Evolutionary conservation across 2,888 invertebrate species (phyloP), one percentile per base, ranked within the genome.

Genomic region (Schizaphis graminum): DNA sequence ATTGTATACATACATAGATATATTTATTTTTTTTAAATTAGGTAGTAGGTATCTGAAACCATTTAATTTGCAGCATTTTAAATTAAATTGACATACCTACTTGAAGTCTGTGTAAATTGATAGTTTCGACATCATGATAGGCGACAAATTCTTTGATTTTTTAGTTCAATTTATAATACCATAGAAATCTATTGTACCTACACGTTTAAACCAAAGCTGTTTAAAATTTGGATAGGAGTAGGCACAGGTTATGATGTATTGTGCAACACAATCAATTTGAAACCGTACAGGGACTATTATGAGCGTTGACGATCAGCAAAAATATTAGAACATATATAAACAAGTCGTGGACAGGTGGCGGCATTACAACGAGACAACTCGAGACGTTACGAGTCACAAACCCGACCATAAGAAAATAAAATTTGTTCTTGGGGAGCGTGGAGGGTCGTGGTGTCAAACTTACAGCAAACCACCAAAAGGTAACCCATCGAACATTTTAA

Each of bases 1-100:
- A 87, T 61, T 61, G 92, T 92, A 92, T 87, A 87, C 49, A 88
- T 92, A 88, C 87, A 67, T 87, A 87, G 49, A 92, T 92, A 92
- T 92, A 91, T 35, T 67, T 47, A 11, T 47, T 8, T 88, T 3
- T 67, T 77, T 67, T 26, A 47, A 49, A 77, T 49, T 24, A 77
- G 21, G 35, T 77, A 35, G 35, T 77, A 77, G 53, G 21, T 53
- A 53, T 21, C 35, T 35, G 35, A 77, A 35, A 77, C 35, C 8
- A 35, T 35, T 35, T 21, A 77, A 67, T 77, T 77, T 77, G 16
- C 26, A 35, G 16, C 5, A 16, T 35, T 77, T 77, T 77, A n/a
- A 8, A 77, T 35, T 35, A 21, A 77, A 77, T 77, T 8, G 21
- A 77, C 21, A 21, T 77, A 61, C 11, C 28, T 61, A 77, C 35